phyloP scores from a whole-genome alignment of 2,888 invertebrate genomes.

The Stenichneumon culpator region DNA sequence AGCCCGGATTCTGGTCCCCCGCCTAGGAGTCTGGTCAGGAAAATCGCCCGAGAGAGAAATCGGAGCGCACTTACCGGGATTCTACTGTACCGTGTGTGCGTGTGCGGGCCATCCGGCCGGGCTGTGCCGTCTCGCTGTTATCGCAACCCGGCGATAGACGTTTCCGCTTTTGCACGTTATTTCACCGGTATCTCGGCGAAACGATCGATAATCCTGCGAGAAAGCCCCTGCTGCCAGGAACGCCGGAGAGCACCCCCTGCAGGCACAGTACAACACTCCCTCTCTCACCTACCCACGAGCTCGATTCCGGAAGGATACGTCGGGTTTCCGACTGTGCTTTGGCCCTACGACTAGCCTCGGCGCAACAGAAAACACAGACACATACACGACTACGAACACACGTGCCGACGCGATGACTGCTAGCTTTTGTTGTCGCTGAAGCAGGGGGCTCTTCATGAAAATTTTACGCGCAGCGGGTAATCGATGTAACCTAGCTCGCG shows the following conservation, averaged over 20 bases:
- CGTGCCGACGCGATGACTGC: slow-evolving; percentile 48
- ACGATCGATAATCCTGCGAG: slow-evolving; percentile 62
- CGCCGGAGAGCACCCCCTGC: neutral
- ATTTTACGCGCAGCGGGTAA: slow-evolving; percentile 34
- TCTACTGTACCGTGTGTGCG: no score
- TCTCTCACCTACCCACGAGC: neutral
- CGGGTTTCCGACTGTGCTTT: slow-evolving; percentile 50
- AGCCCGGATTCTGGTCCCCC: no score
- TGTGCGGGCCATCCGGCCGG: slow-evolving; percentile 4
- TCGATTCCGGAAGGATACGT: slow-evolving; percentile 56
- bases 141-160: slow-evolving; percentile 57
- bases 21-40: no score
- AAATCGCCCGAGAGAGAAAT: no score
- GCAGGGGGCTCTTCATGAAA: slow-evolving; percentile 11
- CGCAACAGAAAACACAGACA: slow-evolving; percentile 11
- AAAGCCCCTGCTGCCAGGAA: slow-evolving; percentile 42
- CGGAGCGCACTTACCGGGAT: neutral
- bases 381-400: neutral
- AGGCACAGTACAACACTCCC: slow-evolving; percentile 20
- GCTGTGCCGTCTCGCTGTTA: slow-evolving; percentile 48
- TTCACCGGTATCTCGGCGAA: slow-evolving; percentile 58
- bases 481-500: slow-evolving; percentile 25
- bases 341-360: slow-evolving; percentile 25
- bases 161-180: slow-evolving; percentile 66
- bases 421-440: slow-evolving; percentile 13